Evolutionary conservation across 2,797 vertebrate genomes (phyloP).

Genomic region (Pelodytes ibericus): DNA sequence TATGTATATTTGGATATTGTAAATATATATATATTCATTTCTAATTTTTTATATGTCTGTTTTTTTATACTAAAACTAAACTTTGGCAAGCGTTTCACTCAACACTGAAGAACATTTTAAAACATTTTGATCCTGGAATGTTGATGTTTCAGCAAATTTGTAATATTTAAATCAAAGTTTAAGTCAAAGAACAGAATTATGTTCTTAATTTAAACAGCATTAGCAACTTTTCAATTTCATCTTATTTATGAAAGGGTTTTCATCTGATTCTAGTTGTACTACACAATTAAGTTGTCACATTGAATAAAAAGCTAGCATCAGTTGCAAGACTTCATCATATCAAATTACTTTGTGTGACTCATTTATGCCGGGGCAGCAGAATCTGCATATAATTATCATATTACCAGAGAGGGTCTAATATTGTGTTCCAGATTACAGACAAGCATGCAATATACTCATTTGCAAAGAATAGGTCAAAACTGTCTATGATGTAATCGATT

Average conservation of each 20-base stretch:
- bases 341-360: slow-evolving; percentile 74
- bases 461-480: slow-evolving; percentile 29
- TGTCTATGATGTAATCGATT: slow-evolving; percentile 27
- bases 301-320: slow-evolving; percentile 70
- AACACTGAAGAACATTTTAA: neutral
- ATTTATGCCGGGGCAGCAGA: slow-evolving; percentile 68
- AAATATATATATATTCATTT: neutral
- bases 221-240: slow-evolving; percentile 57
- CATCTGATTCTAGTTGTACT: slow-evolving; percentile 72
- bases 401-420: slow-evolving; percentile 67
- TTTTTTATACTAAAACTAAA: neutral
- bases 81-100: neutral
- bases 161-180: slow-evolving; percentile 6
- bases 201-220: slow-evolving; percentile 62
- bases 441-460: slow-evolving; percentile 39
- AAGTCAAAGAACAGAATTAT: slow-evolving; percentile 26
- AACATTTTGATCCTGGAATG: neutral
- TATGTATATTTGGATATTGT: too few species aligned
- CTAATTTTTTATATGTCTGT: neutral
- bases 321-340: slow-evolving; percentile 71
- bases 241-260: slow-evolving; percentile 74
- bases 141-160: slow-evolving; percentile 17
- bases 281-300: slow-evolving; percentile 77
- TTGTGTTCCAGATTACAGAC: slow-evolving; percentile 47
- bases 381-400: slow-evolving; percentile 70